Base-by-base conservation (phyloP, 2,113 vertebrate genomes). In the Rana temporaria region DNA sequence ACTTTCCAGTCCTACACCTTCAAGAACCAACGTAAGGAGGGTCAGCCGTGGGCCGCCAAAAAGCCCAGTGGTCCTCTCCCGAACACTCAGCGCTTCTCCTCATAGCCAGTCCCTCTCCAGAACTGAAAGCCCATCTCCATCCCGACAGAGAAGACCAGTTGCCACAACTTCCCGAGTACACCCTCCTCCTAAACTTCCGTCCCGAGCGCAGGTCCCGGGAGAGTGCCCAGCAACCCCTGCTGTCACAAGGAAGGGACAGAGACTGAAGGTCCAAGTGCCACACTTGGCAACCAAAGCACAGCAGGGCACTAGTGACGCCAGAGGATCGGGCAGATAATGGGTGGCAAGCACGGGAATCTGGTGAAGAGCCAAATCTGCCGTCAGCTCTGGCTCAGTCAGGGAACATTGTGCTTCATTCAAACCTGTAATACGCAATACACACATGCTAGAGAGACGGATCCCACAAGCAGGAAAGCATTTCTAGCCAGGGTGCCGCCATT, bases 121-220 rank as follows among this genome's bases (percentile, higher is more conserved):
- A 79, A 95, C 89, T 68, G 95, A 95, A 88, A 98, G 95, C 77
- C 95, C 95, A 62, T 98, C 97, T 14, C 96, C 97, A 11, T 95
- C 95, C 73, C 93, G 94, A 60, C 92, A 92, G 68, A 90, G 85
- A 53, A 91, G 92, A 85, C 87, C 92, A 12, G 88, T 87, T 57
- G 82, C 84, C 79, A 84, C 84, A 56, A 85, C 84, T 71, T 72
- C 87, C 18, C 88, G 88, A 84, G 91, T 90, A 84, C 90, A 91
- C 84, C 86, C 90, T 42, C 92, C 91, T 6, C 87, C 90, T 60
- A 90, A 91, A 84, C 84, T 91, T 88, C 92, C 57, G 86, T 90
- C 82, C 86, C 85, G 85, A 89, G 92, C 92, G 89, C 94, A 93
- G 90, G 77, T 90, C 56, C 77, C 79, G 48, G 93, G 90, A 84